Conservation (phyloP, 1,140 invertebrate genomes). For the Caenorhabditis inopinata region DNA sequence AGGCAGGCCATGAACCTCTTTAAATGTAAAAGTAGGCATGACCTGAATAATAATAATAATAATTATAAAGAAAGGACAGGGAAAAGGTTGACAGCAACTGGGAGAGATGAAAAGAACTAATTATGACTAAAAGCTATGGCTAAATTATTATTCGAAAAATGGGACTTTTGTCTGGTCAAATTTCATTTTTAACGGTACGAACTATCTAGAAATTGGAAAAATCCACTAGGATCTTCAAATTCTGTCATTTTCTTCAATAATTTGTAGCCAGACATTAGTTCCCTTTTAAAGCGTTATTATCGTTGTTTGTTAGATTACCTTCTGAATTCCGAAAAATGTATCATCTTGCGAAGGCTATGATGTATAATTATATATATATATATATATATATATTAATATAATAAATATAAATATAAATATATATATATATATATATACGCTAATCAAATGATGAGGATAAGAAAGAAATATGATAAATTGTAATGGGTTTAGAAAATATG, state of each 20-base stretch:
- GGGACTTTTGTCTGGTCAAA: too few relatives aligned
- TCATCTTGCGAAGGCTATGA: not conserved
- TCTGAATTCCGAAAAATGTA: too few relatives aligned
- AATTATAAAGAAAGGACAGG: not conserved
- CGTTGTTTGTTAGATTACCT: too few relatives aligned
- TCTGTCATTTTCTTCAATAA: too few relatives aligned
- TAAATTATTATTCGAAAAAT: constrained; percentile 7
- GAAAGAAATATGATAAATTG: constrained; percentile 20
- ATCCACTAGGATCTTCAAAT: too few relatives aligned
- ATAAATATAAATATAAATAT: too few relatives aligned
- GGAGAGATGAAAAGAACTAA: not conserved
- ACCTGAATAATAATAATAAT: not conserved
- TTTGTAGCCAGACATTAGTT: too few relatives aligned
- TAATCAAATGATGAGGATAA: constrained; percentile 19
- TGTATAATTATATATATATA: too few relatives aligned
- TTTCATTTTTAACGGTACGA: too few relatives aligned
- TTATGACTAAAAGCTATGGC: constrained; percentile 29
- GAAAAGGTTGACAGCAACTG: constrained; percentile 4
- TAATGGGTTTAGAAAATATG: not conserved
- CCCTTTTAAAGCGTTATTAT: too few relatives aligned
- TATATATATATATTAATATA: too few relatives aligned
- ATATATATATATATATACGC: not conserved
- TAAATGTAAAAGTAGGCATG: not conserved
- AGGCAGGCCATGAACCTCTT: not conserved
- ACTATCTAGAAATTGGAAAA: too few relatives aligned